Evolutionary conservation across 2,113 vertebrate genomes (phyloP), one percentile per base, ranked within the genome.

Genomic region (Todiramphus chloris): DNA sequence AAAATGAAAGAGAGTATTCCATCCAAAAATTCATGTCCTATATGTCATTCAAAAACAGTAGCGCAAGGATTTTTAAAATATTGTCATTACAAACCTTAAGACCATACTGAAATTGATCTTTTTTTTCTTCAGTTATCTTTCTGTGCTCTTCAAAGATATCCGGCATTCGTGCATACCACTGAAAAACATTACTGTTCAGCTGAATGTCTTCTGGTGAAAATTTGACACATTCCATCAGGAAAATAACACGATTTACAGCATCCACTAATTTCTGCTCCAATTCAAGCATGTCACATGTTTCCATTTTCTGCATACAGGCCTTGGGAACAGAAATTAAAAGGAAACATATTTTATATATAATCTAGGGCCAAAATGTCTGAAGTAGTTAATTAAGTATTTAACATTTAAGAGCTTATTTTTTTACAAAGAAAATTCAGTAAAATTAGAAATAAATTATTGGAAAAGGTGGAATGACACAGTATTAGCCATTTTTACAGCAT

Each of bases 81-180:
- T 17, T 67, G 44, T 18, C 6, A 18, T 72, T 56, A 60, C 97
- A 90, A 83, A 99, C 99, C 98, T 98, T 98, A 51, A 99, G 98
- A 31, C 93, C 96, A 20, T 96, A 97, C 96, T 99, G 99, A 95
- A 98, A 99, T 53, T 98, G 98, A 30, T 97, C 95, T 10, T 97
- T 98, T 96, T 98, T 99, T 55, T 98, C 98, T 53, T 94, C 76
- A 41, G 98, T 43, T 23, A 99, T 99, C 73, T 98, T 97, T 39
- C 91, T 90, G 95, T 99, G 98, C 56, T 98, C 97, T 11, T 98
- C 97, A 87, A 99, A 99, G 94, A 99, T 97, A n/a, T 87, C 98
- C 39, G 98, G 98, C 98, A 99, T 99, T 37, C 98, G 97, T 31
- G 90, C 78, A 39, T 98, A 92, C 98, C 99, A 99, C 39, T 98